These are phyloP conservation scores for Drosophila serrata DNA, from an alignment of 1,140 invertebrate species.

Conservation along the genomic window DNA sequence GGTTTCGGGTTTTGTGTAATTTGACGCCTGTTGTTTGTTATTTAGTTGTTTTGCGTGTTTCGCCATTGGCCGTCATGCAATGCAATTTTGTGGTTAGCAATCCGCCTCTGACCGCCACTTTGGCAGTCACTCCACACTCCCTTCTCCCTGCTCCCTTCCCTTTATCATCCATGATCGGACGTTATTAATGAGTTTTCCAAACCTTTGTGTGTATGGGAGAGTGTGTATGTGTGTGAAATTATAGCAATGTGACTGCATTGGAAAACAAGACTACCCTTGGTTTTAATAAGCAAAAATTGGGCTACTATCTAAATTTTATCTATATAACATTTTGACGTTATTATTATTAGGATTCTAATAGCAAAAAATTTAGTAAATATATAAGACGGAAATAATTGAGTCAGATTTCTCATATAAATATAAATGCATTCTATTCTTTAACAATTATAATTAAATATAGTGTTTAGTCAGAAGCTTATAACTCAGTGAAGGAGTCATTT, in stretches of 20 bases:
- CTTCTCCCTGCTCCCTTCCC: background rate
- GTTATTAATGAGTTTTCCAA: slow-evolving; percentile 80
- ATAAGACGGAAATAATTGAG: background rate
- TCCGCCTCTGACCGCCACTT: slow-evolving; percentile 14
- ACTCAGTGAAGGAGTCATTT: too few species aligned
- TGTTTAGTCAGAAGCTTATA: too few species aligned
- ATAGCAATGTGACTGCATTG: slow-evolving; percentile 3
- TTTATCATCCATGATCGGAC: slow-evolving; percentile 8
- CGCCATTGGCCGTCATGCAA: slow-evolving; percentile 75
- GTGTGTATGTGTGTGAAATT: slow-evolving; percentile 19
- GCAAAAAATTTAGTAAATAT: background rate
- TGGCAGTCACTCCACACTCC: too few species aligned
- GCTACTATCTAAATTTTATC: slow-evolving; percentile 44
- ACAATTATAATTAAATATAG: background rate
- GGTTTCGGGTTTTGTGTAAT: slow-evolving; percentile 77
- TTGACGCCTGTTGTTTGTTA: slow-evolving; percentile 83
- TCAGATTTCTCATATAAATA: background rate
- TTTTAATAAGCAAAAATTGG: slow-evolving; percentile 45
- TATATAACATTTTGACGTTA: background rate
- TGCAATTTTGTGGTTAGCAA: slow-evolving; percentile 80
- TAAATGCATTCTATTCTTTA: background rate
- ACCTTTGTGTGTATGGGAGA: background rate
- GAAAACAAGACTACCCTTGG: slow-evolving; percentile 3
- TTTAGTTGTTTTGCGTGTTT: slow-evolving; percentile 77
- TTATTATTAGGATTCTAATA: background rate